A percentile compares a stretch with the other conserved stretches of the same genome.
Evolutionary conservation across 2,888 invertebrate species (phyloP).

Genomic region (Osmoderma eremita): DNA sequence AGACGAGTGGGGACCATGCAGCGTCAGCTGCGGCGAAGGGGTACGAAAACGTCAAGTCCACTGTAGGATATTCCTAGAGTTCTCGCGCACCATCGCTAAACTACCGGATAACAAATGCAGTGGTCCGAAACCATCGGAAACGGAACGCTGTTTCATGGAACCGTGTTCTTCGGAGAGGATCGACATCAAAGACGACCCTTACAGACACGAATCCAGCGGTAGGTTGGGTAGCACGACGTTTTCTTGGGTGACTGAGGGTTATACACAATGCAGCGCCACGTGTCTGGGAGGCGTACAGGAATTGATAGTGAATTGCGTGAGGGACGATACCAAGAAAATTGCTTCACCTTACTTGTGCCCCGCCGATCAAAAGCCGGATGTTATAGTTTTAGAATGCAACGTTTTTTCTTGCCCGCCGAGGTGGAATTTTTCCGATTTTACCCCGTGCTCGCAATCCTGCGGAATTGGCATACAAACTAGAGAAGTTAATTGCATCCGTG

Average conservation of each 20-base stretch:
- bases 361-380: conserved; percentile 87
- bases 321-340: conserved; percentile 86
- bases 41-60: conserved; percentile 86
- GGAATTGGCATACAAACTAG: conserved; percentile 93
- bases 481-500: conserved; percentile 87
- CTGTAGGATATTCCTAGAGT: conserved; percentile 94
- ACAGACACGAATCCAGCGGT: conserved; percentile 51
- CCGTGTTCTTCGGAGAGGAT: conserved; percentile 72
- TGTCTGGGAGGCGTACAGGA: conserved; percentile 92
- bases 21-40: conserved; percentile 82
- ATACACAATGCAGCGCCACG: conserved; percentile 92
- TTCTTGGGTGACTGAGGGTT: conserved; percentile 90
- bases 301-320: conserved; percentile 86
- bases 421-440: conserved; percentile 92
- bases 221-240: conserved; percentile 73
- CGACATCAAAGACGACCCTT: conserved; percentile 68
- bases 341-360: conserved; percentile 90
- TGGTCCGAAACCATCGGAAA: conserved; percentile 83
- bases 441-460: conserved; percentile 90
- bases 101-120: conserved; percentile 89
- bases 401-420: conserved; percentile 95
- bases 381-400: conserved; percentile 89
- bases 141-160: conserved; percentile 82
- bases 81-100: conserved; percentile 87
- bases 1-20: conserved; percentile 93